Conservation (phyloP, 2,113 vertebrate species). For the Ammodytes dubius region DNA sequence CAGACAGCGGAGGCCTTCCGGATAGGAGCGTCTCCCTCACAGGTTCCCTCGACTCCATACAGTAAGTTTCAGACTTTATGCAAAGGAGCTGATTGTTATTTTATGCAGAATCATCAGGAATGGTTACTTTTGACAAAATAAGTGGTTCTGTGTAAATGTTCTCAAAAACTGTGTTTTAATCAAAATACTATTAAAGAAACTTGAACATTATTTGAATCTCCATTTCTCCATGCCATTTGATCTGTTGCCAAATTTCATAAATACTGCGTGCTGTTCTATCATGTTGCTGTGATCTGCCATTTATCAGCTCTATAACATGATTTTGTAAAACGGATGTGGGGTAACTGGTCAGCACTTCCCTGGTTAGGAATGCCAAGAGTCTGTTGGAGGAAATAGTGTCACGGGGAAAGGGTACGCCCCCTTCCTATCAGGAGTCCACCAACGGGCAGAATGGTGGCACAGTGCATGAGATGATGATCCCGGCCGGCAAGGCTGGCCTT, state of each 20-base stretch:
- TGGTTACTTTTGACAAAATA: neutral
- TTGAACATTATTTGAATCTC: neutral
- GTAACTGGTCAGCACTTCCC: slow-evolving; percentile 31
- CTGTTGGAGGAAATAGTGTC: slow-evolving; percentile 68
- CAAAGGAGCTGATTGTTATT: neutral
- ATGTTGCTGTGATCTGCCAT: neutral
- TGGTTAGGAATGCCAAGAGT: slow-evolving; percentile 34
- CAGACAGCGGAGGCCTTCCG: slow-evolving; percentile 55
- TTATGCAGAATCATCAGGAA: neutral
- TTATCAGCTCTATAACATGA: neutral
- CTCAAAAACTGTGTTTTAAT: neutral
- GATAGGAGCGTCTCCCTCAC: slow-evolving; percentile 48
- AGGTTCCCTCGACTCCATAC: slow-evolving; percentile 34
- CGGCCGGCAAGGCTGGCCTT: slow-evolving; percentile 52
- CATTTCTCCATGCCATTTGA: neutral
- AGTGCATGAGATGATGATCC: slow-evolving; percentile 53
- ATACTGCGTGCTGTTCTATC: neutral
- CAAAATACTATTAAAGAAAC: neutral
- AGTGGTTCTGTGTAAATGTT: neutral
- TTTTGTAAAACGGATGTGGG: neutral
- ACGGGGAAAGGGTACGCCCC: slow-evolving; percentile 87
- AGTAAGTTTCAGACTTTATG: slow-evolving; percentile 31
- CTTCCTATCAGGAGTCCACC: slow-evolving; percentile 78
- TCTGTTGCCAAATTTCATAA: neutral
- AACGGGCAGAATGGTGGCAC: slow-evolving; percentile 42